phyloP scores from a whole-genome alignment of 2,888 invertebrate genomes.

The Epiblema foenella region DNA sequence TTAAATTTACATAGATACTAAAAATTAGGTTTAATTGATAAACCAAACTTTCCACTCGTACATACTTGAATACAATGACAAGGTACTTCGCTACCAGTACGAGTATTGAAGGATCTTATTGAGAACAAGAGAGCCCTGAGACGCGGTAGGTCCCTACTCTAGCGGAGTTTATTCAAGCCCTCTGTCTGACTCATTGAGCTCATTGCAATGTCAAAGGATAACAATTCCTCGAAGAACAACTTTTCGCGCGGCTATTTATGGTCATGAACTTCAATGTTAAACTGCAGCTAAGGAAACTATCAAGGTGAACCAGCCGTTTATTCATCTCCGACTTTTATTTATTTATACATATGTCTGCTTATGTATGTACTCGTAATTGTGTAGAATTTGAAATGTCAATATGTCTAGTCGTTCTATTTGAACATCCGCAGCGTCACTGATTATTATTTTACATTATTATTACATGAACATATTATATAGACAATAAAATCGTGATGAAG shows the following conservation, averaged over 20 bases:
- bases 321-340: conserved; percentile 24
- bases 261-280: conserved; percentile 54
- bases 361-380: conserved; percentile 13
- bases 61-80: too few relatives aligned
- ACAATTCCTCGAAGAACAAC: conserved; percentile 45
- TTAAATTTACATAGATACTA: too few relatives aligned
- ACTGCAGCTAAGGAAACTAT: conserved; percentile 51
- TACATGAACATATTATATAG: too few relatives aligned
- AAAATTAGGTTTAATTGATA: too few relatives aligned
- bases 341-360: not conserved
- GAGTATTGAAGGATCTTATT: not conserved
- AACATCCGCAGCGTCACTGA: too few relatives aligned
- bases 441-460: too few relatives aligned
- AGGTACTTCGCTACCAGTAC: too few relatives aligned
- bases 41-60: too few relatives aligned
- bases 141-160: not conserved
- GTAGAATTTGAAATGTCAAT: conserved; percentile 9
- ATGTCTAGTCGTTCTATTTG: not conserved
- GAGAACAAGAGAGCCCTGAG: conserved; percentile 3
- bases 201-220: conserved; percentile 39
- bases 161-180: not conserved
- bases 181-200: conserved; percentile 17
- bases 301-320: conserved; percentile 62
- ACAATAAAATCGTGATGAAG: not conserved
- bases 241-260: conserved; percentile 63